These are phyloP conservation scores for Luperina nickerlii DNA, from an alignment of 2,888 invertebrate species.

Conservation along the genomic window DNA sequence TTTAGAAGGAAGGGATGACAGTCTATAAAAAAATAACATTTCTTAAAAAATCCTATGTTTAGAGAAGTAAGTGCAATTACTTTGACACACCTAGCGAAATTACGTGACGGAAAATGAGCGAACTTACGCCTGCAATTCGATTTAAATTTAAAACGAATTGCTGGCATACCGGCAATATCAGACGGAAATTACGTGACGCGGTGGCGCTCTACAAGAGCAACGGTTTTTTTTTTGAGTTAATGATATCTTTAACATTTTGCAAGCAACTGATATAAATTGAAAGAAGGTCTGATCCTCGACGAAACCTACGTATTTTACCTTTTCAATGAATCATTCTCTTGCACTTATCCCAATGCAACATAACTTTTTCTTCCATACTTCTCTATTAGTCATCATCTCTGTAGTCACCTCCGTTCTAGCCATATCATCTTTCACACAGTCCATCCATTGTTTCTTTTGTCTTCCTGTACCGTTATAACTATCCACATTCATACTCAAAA, in stretches of 20 bases:
- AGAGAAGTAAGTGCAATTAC: neutral
- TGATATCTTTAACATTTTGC: neutral
- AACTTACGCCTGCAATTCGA: neutral
- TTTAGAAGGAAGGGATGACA: too few species aligned
- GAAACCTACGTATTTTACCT: neutral
- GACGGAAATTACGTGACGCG: neutral
- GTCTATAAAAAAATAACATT: neutral
- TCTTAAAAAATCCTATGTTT: neutral
- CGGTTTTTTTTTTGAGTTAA: neutral
- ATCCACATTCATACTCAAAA: neutral
- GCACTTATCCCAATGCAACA: too few species aligned
- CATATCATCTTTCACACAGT: neutral
- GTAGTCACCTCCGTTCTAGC: neutral
- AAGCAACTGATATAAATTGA: conserved; percentile 2
- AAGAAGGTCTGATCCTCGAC: neutral
- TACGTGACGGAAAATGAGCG: neutral
- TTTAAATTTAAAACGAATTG: neutral
- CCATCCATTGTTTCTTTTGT: neutral
- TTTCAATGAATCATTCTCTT: neutral
- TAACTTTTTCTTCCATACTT: neutral
- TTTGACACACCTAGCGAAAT: neutral
- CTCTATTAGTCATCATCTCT: neutral
- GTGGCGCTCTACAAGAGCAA: neutral
- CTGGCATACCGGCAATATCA: neutral
- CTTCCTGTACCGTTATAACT: too few species aligned